Evolutionary conservation across 2,113 vertebrate species (phyloP).

Genomic region (Axis porcinus): DNA sequence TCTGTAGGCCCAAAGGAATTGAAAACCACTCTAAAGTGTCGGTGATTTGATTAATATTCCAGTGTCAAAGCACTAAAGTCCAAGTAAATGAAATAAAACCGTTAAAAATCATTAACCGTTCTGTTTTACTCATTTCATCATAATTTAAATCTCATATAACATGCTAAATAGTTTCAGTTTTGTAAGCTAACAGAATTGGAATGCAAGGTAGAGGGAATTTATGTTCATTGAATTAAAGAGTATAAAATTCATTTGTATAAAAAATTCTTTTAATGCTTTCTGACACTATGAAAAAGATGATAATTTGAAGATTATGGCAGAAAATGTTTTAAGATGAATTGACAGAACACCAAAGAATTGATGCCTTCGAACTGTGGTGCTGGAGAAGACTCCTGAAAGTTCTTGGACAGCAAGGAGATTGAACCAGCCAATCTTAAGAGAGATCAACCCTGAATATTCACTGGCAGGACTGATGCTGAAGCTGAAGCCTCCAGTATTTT

Average conservation of each 20-base stretch:
- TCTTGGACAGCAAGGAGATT: not conserved
- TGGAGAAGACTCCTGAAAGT: not conserved
- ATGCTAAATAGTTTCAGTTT: constrained; percentile 29
- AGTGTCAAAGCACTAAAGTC: not conserved
- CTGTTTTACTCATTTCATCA: not conserved
- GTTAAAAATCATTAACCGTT: not conserved
- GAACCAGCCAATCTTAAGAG: not conserved
- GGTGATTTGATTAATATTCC: not conserved
- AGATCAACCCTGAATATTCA: not conserved
- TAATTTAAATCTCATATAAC: not conserved
- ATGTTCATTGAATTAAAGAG: not conserved
- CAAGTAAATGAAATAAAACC: not conserved
- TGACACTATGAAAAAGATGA: not conserved
- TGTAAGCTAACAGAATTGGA: constrained; percentile 8
- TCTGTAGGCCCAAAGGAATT: not conserved
- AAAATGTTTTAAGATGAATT: constrained; percentile 16
- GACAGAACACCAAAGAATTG: not conserved
- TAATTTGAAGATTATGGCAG: constrained; percentile 15
- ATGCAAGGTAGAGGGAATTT: not conserved
- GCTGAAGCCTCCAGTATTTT: not conserved
- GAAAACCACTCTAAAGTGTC: not conserved
- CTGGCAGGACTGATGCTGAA: not conserved
- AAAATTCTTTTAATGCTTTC: not conserved
- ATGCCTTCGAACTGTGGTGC: not conserved
- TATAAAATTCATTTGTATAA: constrained; percentile 15